phyloP scores from a whole-genome alignment of 2,888 invertebrate species.

The Spodoptera picta region DNA sequence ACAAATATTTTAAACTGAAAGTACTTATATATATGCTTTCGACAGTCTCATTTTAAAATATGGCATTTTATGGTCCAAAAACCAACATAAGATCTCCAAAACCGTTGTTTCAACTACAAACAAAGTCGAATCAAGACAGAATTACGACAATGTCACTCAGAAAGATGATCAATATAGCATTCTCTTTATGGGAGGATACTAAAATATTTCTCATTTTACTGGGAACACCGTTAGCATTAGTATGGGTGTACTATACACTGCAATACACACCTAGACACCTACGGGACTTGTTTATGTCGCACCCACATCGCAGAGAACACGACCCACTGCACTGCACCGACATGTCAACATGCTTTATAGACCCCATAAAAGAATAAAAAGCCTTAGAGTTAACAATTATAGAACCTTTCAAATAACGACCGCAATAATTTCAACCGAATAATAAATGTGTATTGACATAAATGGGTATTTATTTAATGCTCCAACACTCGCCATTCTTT shows the following conservation, averaged over 20 bases:
- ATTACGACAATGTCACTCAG: no score
- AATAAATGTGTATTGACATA: constrained; percentile 46
- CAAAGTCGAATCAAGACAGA: no score
- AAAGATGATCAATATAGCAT: background rate
- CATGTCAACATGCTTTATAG: constrained; percentile 67
- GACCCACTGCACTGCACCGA: constrained; percentile 56
- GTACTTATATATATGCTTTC: no score
- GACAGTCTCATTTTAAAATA: no score
- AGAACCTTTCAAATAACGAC: constrained; percentile 56
- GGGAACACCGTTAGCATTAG: constrained; percentile 47
- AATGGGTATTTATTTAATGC: constrained; percentile 49
- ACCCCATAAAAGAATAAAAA: constrained; percentile 66
- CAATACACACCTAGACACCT: constrained; percentile 62
- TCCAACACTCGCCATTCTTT: constrained; percentile 33
- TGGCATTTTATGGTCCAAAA: no score
- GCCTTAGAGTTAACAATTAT: constrained; percentile 65
- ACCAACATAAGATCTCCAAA: no score
- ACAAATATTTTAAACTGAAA: no score
- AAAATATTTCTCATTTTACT: constrained; percentile 19
- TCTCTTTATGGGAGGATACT: constrained; percentile 20
- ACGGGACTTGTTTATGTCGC: constrained; percentile 68
- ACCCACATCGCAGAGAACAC: constrained; percentile 60
- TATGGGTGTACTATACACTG: constrained; percentile 49
- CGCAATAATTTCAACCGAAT: constrained; percentile 45
- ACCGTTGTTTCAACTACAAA: no score